Evolutionary conservation across 2,113 vertebrate genomes (phyloP).

Genomic region (Gallinago jamesoni): DNA sequence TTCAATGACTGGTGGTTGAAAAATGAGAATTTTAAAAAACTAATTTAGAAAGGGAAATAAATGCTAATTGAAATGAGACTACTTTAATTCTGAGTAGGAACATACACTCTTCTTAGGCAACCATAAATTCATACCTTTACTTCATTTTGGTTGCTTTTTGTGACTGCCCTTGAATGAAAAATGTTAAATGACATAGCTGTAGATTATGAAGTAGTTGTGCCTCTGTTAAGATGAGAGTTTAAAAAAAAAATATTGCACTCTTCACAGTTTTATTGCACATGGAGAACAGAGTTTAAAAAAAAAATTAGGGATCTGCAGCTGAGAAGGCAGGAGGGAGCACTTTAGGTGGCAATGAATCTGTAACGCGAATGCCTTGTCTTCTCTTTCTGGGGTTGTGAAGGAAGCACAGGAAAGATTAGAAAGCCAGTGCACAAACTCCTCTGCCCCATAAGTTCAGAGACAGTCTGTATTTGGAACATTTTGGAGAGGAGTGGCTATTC

Average conservation of each 20-base stretch:
- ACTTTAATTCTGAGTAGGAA: background rate
- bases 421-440: background rate
- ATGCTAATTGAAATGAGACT: background rate
- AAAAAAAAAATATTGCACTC: background rate
- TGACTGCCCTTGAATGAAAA: background rate
- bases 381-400: background rate
- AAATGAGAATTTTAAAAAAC: background rate
- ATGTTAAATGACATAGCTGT: background rate
- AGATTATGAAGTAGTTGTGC: background rate
- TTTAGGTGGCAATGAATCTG: background rate
- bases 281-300: background rate
- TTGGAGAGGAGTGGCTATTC: background rate
- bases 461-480: background rate
- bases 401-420: background rate
- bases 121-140: background rate
- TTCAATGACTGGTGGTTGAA: background rate
- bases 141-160: background rate
- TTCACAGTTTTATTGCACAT: background rate
- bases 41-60: constrained; percentile 2
- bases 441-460: background rate
- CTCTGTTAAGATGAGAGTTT: background rate
- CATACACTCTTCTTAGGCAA: background rate
- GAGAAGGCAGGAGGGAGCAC: background rate
- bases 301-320: background rate
- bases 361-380: background rate